Conservation (phyloP, 2,888 invertebrate species). For the Zaprionus obscuricornis region DNA sequence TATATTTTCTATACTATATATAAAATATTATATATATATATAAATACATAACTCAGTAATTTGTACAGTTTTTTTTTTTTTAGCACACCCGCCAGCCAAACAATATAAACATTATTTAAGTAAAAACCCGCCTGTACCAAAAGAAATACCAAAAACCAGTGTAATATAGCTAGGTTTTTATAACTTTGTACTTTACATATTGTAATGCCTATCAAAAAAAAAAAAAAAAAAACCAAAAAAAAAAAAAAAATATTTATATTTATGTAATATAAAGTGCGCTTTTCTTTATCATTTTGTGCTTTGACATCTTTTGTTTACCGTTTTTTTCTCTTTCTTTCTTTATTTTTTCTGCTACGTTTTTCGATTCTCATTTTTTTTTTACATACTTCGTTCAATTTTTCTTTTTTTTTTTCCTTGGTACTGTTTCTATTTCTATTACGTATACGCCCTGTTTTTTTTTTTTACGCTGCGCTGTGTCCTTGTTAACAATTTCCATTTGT, state of each 20-base stretch:
- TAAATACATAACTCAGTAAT: slow-evolving; percentile 5
- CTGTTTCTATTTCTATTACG: slow-evolving; percentile 33
- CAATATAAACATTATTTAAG: slow-evolving; percentile 7
- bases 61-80: slow-evolving; percentile 52
- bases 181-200: slow-evolving; percentile 53
- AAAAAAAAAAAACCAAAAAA: slow-evolving; percentile 8
- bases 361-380: slow-evolving; percentile 11
- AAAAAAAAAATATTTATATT: too few species aligned
- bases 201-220: slow-evolving; percentile 41
- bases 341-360: background rate
- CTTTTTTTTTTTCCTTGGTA: slow-evolving; percentile 13
- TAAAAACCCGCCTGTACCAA: slow-evolving; percentile 2
- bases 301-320: slow-evolving; percentile 20
- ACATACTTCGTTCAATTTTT: slow-evolving; percentile 4
- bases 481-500: slow-evolving; percentile 63
- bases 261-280: slow-evolving; percentile 67
- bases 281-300: slow-evolving; percentile 44
- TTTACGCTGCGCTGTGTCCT: slow-evolving; percentile 49
- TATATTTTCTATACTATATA: slow-evolving; percentile 14
- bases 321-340: slow-evolving; percentile 3
- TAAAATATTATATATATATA: slow-evolving; percentile 2
- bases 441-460: slow-evolving; percentile 59
- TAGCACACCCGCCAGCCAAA: slow-evolving; percentile 38
- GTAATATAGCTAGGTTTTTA: slow-evolving; percentile 64
- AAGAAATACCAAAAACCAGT: slow-evolving; percentile 18